phyloP scores from a whole-genome alignment of 2,797 vertebrate genomes.

The Dryobates pubescens region DNA sequence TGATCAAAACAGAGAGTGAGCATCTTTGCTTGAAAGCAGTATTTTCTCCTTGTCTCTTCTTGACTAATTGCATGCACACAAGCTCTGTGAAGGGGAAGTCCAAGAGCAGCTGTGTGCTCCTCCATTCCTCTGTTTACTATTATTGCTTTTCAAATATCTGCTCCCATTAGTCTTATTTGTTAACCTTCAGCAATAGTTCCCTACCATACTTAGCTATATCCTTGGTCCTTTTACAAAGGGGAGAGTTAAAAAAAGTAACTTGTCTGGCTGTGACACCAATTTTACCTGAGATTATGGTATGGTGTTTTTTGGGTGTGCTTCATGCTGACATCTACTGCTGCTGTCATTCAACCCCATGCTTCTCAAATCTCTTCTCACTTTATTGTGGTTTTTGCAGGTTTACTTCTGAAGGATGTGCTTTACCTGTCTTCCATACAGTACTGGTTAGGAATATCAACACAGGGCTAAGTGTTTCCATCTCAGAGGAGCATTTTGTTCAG shows the following conservation, averaged over 20 bases:
- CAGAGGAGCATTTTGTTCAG: neutral
- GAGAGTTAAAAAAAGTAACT: neutral
- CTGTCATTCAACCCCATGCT: neutral
- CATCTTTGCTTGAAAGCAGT: neutral
- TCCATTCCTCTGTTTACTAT: neutral
- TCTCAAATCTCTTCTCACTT: neutral
- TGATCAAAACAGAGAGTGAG: neutral
- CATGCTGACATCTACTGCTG: neutral
- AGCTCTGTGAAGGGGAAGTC: neutral
- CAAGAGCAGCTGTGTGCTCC: neutral
- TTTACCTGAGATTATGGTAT: neutral
- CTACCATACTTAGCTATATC: neutral
- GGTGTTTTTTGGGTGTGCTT: neutral
- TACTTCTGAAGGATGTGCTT: neutral
- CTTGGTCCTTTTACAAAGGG: neutral
- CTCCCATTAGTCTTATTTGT: neutral
- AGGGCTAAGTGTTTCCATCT: neutral
- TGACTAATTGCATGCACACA: neutral
- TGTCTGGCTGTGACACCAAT: neutral
- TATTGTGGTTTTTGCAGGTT: neutral
- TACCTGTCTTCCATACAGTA: neutral
- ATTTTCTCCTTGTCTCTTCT: neutral
- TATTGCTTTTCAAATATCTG: neutral
- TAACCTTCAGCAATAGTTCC: neutral
- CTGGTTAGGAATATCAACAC: neutral